Conservation (phyloP, 2,888 invertebrate genomes). For the Stenoptilia bipunctidactyla region DNA sequence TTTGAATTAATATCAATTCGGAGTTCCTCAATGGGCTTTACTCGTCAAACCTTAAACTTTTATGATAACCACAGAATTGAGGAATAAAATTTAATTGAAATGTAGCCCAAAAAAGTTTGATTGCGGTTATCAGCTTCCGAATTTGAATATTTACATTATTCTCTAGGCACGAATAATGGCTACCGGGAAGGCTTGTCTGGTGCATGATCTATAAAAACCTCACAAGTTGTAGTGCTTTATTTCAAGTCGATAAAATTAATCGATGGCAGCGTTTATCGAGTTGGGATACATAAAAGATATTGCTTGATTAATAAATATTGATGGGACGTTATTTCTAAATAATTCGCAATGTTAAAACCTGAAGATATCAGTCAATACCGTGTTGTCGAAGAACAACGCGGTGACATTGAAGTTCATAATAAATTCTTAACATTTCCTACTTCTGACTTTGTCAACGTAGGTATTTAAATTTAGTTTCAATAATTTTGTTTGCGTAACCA, state of each 20-base stretch:
- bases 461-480: neutral
- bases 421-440: too few relatives aligned
- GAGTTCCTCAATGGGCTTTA: constrained; percentile 70
- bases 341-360: too few relatives aligned
- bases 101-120: constrained; percentile 63
- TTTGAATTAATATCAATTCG: constrained; percentile 72
- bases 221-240: too few relatives aligned
- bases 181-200: neutral
- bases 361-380: too few relatives aligned
- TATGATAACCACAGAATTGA: constrained; percentile 65
- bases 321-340: too few relatives aligned
- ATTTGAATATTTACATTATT: constrained; percentile 66
- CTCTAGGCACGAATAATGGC: constrained; percentile 16
- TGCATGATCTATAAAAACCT: neutral
- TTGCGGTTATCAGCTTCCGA: constrained; percentile 69
- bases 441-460: too few relatives aligned
- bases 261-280: too few relatives aligned
- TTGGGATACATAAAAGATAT: too few relatives aligned
- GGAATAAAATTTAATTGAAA: constrained; percentile 72
- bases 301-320: too few relatives aligned
- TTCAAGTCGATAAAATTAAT: too few relatives aligned
- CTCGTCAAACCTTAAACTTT: constrained; percentile 70
- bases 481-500: constrained; percentile 1
- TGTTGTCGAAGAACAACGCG: too few relatives aligned
- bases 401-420: too few relatives aligned